Evolutionary conservation across 2,888 invertebrate genomes (phyloP).

Genomic region (Byasa hedistus): DNA sequence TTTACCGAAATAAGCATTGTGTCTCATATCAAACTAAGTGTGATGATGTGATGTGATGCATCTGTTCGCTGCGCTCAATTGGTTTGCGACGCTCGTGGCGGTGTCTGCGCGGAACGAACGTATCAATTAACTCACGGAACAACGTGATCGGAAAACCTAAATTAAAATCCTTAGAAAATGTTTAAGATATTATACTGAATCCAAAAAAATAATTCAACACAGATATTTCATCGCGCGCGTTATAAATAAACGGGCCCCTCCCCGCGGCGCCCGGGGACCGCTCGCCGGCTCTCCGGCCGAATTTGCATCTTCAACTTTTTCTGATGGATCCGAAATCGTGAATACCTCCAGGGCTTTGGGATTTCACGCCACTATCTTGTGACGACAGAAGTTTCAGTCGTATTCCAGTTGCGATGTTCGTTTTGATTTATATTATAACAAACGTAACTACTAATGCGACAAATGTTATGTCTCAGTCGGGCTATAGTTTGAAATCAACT

Average conservation of each 20-base stretch:
- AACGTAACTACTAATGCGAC: too few species aligned
- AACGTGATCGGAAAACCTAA: too few species aligned
- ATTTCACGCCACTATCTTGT: slow-evolving; percentile 14
- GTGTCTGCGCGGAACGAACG: too few species aligned
- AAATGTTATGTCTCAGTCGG: too few species aligned
- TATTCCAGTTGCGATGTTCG: background rate
- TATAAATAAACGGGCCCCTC: slow-evolving; percentile 51
- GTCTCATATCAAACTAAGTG: too few species aligned
- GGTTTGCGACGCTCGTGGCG: too few species aligned
- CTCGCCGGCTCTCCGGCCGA: slow-evolving; percentile 41
- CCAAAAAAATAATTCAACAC: slow-evolving; percentile 45
- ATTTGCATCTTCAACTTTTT: slow-evolving; percentile 38
- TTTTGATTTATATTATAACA: slow-evolving; percentile 6
- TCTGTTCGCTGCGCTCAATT: too few species aligned
- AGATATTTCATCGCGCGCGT: slow-evolving; percentile 54
- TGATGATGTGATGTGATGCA: too few species aligned
- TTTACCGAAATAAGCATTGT: too few species aligned
- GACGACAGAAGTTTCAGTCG: slow-evolving; percentile 7
- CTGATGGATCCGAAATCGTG: slow-evolving; percentile 18
- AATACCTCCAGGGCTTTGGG: slow-evolving; percentile 20
- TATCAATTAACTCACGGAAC: too few species aligned
- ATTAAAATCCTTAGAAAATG: background rate
- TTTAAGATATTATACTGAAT: slow-evolving; percentile 5
- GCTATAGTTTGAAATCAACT: too few species aligned
- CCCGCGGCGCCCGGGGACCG: slow-evolving; percentile 43